Base-by-base conservation (phyloP, 2,888 invertebrate genomes). In the Chrysolina americana region DNA sequence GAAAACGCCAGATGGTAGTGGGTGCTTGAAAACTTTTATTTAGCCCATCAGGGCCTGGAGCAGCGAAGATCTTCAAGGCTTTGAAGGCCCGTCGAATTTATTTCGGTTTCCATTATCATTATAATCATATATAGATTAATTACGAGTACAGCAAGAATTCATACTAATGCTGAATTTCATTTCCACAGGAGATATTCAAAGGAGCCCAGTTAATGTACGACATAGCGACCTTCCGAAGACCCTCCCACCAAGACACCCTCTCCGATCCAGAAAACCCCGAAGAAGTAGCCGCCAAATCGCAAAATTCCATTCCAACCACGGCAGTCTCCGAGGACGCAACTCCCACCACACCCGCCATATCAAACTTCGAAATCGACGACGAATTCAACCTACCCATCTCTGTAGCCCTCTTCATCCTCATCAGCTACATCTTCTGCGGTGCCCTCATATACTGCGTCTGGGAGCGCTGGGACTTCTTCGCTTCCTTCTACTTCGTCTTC, bases 401-500 rank as follows among this genome's bases (percentile, higher is more conserved):
- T 0, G 91, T 98, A 0, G 98, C 98, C 0, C 93, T 98, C 2
- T 87, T 93, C 53, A 93, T 98, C 72, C 90, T 98, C 17, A 87
- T 98, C 0, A 87, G 93, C 0, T 99, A 99, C 88, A 96, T 98
- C 62, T 91, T 97, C 74, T 87, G 95, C 17, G 98, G 98, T 0
- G 96, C 96, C 0, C 90, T 93, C 0, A 92, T 95, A 0, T 98
- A 95, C 83, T 92, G 91, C 47, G 85, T 92, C 17, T 93, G 93
- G 91, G 96, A 95, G 87, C 89, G 91, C 0, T 99, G 98, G 98
- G 91, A 91, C n/a, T 95, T 96, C 87, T 94, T 98, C 83, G 95
- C 96, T 75, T 94, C 98, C 0, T 97, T 99, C 87, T 99, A 99
- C 88, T 99, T 98, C 87, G 96, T 98, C 5, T 98, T 98, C 86